Base-by-base conservation (phyloP, 2,797 vertebrate genomes). In the Martes flavigula region DNA sequence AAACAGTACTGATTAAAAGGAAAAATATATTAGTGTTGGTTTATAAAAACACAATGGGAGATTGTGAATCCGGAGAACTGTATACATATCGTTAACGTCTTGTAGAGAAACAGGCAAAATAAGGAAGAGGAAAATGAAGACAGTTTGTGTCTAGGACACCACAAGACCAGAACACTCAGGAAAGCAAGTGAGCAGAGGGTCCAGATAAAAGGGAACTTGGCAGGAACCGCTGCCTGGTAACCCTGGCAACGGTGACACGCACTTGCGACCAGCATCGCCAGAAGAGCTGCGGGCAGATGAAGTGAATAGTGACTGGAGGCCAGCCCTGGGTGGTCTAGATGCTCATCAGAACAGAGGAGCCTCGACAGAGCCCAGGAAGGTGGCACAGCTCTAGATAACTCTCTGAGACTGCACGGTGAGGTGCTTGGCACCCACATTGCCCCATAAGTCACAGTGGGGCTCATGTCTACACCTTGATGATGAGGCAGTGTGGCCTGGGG, bases 41-140 rank as follows among this genome's bases (percentile, higher is more conserved):
- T 86, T 78, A 48, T 30, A 54, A 93, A 86, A 95, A 84, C 1
- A 79, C 54, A 88, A 88, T 75, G 51, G 27, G 60, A 81, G n/a
- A 30, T 4, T 62, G 60, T 72, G 77, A 62, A 78, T 78, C 95
- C 11, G 46, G 54, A 43, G 56, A 77, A 78, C 66, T 40, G 43
- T 27, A 30, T 35, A 30, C 4, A 5, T 66, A 66, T 75, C 27
- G 64, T 35, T 89, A 66, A 38, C 27, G 84, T 14, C 13, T 7
- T 15, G n/a, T 9, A 18, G 58, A 78, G 43, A 75, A 78, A 87
- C 7, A 88, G 64, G 60, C 30, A 81, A 84, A 87, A 66, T 17
- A 72, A 92, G 14, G n/a, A 86, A 75, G 20, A 95, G 35, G 79
- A 83, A 62, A 78, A 11, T n/a, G 2, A 54, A 32, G 27, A 64